Conservation (phyloP, 2,113 vertebrate species). For the Parotia lawesii region DNA sequence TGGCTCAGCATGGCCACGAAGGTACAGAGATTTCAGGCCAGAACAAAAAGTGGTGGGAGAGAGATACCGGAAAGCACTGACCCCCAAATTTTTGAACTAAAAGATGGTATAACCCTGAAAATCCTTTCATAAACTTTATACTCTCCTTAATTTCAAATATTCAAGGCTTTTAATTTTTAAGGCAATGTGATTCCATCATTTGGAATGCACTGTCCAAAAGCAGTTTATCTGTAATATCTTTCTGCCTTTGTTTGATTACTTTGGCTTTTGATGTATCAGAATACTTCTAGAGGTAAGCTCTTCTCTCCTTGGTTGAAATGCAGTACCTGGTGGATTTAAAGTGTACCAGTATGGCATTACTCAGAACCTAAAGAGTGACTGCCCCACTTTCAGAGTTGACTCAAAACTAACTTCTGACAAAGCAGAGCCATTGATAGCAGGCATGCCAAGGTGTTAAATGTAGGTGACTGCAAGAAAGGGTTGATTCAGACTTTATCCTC, state of each 20-base stretch:
- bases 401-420: background rate
- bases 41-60: background rate
- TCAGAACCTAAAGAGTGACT: background rate
- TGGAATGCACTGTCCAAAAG: background rate
- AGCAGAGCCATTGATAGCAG: background rate
- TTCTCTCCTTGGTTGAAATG: background rate
- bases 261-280: background rate
- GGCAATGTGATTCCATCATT: background rate
- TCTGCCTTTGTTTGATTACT: background rate
- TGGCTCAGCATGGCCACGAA: background rate
- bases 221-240: background rate
- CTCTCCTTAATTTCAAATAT: background rate
- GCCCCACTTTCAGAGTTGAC: fast-evolving
- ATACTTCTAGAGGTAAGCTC: background rate
- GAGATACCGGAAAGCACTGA: fast-evolving
- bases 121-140: background rate
- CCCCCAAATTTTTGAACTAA: background rate
- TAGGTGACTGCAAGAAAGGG: background rate
- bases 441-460: background rate
- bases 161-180: background rate
- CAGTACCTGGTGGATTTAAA: background rate
- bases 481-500: background rate
- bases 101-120: background rate
- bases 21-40: background rate
- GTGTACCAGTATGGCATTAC: background rate